Conservation (phyloP, 2,113 vertebrate genomes). For the Pedetes capensis region DNA sequence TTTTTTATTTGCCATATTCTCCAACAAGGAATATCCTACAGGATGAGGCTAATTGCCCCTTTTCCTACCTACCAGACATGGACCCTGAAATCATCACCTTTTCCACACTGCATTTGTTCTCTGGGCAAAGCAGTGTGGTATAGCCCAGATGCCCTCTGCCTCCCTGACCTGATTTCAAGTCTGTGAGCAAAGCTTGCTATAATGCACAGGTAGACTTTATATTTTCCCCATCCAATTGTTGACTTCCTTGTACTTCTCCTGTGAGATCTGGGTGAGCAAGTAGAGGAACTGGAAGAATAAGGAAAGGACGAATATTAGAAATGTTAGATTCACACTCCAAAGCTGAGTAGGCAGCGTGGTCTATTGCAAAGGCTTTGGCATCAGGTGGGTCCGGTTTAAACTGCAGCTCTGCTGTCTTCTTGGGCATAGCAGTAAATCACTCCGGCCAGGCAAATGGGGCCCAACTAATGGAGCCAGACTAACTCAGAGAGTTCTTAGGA, state of each 20-base stretch:
- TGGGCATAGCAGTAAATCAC: neutral
- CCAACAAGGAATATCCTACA: neutral
- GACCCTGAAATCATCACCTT: neutral
- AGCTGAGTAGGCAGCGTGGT: neutral
- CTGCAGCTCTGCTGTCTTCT: neutral
- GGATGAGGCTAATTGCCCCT: neutral
- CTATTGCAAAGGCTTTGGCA: neutral
- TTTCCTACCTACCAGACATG: neutral
- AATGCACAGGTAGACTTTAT: rapidly evolving
- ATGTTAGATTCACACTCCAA: too few relatives aligned
- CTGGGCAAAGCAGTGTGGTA: rapidly evolving
- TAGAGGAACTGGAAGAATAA: neutral
- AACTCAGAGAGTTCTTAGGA: neutral
- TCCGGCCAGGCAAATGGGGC: rapidly evolving
- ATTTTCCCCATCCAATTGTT: too few relatives aligned
- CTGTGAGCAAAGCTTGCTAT: neutral
- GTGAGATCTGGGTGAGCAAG: neutral
- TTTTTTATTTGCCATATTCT: neutral
- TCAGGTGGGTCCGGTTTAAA: rapidly evolving
- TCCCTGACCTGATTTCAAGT: neutral
- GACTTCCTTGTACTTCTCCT: neutral
- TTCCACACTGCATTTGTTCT: rapidly evolving
- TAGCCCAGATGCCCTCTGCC: neutral
- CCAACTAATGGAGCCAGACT: too few relatives aligned
- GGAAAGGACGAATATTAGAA: neutral